Percentiles rank a stretch among this genome's conserved stretches.
Conservation (phyloP, 2,797 vertebrate genomes). For the Centroberyx gerrardi region DNA sequence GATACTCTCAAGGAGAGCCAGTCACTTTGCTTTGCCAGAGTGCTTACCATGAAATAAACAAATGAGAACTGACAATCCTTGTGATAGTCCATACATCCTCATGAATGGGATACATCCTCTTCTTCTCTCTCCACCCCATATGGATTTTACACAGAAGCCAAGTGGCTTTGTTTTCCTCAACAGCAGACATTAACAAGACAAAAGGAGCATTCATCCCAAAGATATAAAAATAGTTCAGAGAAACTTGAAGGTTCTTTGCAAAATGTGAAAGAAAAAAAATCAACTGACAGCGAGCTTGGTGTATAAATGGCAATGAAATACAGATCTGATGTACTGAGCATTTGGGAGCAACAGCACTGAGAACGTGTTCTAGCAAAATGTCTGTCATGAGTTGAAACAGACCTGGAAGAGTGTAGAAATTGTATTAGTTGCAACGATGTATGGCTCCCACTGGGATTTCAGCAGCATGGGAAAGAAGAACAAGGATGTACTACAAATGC, state of each 20-base stretch:
- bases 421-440: conserved; percentile 59
- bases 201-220: conserved; percentile 44
- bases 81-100: conserved; percentile 78
- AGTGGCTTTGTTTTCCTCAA: conserved; percentile 53
- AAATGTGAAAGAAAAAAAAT: conserved; percentile 33
- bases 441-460: conserved; percentile 52
- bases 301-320: conserved; percentile 49
- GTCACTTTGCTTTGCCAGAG: conserved; percentile 68
- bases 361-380: conserved; percentile 51
- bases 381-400: conserved; percentile 67
- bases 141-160: conserved; percentile 54
- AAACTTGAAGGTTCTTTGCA: conserved; percentile 57
- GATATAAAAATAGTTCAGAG: conserved; percentile 52
- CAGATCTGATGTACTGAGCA: conserved; percentile 56
- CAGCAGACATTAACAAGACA: conserved; percentile 41
- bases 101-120: conserved; percentile 63
- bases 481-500: conserved; percentile 45
- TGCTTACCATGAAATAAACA: conserved; percentile 75
- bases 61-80: conserved; percentile 82
- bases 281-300: conserved; percentile 41
- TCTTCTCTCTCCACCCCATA: conserved; percentile 24
- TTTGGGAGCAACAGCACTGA: conserved; percentile 44
- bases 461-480: conserved; percentile 41
- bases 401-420: conserved; percentile 60
- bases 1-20: conserved; percentile 81